phyloP scores from a whole-genome alignment of 2,888 invertebrate species.

The Tryphoninae sp. region DNA sequence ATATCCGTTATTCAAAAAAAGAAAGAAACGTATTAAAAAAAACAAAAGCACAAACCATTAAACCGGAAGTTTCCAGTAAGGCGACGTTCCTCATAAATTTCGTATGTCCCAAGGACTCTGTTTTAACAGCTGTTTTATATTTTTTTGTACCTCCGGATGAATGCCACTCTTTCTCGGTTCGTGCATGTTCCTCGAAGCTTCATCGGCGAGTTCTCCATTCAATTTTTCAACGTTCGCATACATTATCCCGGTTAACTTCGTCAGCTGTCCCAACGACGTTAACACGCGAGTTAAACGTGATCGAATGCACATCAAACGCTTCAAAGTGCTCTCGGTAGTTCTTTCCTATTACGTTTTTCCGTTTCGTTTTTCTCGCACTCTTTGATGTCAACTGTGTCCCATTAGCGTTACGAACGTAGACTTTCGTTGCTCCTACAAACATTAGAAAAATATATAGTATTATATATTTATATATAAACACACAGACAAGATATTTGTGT shows the following conservation, averaged over 20 bases:
- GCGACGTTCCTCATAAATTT: not conserved
- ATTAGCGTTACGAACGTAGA: conserved; percentile 15
- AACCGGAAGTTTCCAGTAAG: not conserved
- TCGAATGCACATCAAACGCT: conserved; percentile 29
- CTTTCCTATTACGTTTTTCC: conserved; percentile 13
- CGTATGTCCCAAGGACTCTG: conserved; percentile 34
- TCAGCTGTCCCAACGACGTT: conserved; percentile 46
- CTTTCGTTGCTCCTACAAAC: conserved; percentile 11
- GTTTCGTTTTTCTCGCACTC: conserved; percentile 8
- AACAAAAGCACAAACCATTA: not conserved
- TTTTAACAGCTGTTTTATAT: conserved; percentile 50
- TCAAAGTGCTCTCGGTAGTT: not conserved
- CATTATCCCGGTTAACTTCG: conserved; percentile 25
- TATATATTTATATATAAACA: not conserved
- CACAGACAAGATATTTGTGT: not conserved
- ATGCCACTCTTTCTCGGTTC: not conserved
- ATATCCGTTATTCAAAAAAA: not conserved
- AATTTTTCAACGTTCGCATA: conserved; percentile 2
- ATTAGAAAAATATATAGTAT: conserved; percentile 5
- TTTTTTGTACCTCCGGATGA: not conserved
- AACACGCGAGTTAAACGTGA: conserved; percentile 36
- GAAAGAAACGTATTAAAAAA: not conserved
- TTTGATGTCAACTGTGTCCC: conserved; percentile 2
- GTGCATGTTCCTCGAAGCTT: not conserved
- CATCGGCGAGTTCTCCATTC: not conserved